Evolutionary conservation across 2,888 invertebrate species (phyloP).

Genomic region (Drosophila multiciliata): DNA sequence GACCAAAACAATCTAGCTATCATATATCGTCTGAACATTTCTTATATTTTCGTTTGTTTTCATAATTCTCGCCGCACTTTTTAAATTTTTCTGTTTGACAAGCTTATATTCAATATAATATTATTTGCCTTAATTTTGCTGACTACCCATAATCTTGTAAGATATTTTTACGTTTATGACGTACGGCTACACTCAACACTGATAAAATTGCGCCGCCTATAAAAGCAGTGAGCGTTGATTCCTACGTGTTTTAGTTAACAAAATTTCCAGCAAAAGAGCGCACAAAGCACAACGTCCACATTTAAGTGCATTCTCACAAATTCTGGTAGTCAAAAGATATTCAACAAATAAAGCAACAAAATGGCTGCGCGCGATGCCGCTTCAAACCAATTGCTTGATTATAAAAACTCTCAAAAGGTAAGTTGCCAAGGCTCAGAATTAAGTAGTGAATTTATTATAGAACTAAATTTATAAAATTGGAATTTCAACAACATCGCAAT

Average conservation of each 20-base stretch:
- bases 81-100: neutral
- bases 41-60: neutral
- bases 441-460: neutral
- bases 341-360: constrained; percentile 45
- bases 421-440: constrained; percentile 53
- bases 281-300: constrained; percentile 5
- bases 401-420: constrained; percentile 88
- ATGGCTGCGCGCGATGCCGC: constrained; percentile 87
- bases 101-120: neutral
- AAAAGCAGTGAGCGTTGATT: constrained; percentile 56
- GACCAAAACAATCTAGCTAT: neutral
- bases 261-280: constrained; percentile 38
- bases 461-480: neutral
- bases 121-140: neutral
- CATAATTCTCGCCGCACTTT: neutral
- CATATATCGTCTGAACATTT: constrained; percentile 7
- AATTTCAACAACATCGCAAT: constrained; percentile 4
- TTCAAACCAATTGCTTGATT: constrained; percentile 88
- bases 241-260: constrained; percentile 63
- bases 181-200: constrained; percentile 29
- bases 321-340: constrained; percentile 48
- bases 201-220: constrained; percentile 42
- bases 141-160: neutral
- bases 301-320: constrained; percentile 51
- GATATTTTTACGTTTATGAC: constrained; percentile 2